A percentile compares a stretch with the other conserved stretches of the same genome.
Conservation (phyloP, 2,888 invertebrate genomes). For the Tryphoninae sp. region DNA sequence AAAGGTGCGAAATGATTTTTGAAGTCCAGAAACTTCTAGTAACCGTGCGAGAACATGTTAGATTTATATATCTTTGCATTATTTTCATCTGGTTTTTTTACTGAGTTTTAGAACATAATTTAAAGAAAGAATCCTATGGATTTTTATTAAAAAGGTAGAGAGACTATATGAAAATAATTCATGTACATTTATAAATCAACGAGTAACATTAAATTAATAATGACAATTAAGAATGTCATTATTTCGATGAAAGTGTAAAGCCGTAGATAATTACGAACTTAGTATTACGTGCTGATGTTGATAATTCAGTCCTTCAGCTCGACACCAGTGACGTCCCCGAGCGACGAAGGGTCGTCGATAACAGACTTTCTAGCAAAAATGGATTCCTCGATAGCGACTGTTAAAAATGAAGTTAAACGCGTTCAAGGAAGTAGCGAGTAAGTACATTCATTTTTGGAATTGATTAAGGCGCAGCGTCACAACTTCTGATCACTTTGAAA, state of each 20-base stretch:
- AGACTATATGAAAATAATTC: no score
- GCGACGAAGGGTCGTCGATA: constrained; percentile 89
- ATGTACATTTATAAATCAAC: no score
- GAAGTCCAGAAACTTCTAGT: not conserved
- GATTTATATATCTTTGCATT: no score
- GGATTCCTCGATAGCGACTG: constrained; percentile 91
- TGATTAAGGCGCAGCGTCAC: not conserved
- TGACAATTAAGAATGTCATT: no score
- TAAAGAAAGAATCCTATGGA: no score
- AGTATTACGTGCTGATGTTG: not conserved
- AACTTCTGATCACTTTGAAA: not conserved
- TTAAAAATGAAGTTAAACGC: constrained; percentile 91
- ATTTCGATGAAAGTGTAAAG: not conserved
- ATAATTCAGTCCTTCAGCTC: constrained; percentile 20
- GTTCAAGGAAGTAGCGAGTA: constrained; percentile 92
- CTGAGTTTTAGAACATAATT: no score
- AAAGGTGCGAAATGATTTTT: not conserved
- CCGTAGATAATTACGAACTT: not conserved
- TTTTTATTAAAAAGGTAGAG: no score
- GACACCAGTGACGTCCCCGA: constrained; percentile 18
- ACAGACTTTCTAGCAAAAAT: constrained; percentile 92
- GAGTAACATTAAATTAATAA: no score
- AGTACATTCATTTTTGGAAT: constrained; percentile 81
- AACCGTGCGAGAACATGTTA: not conserved
- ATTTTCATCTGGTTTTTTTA: no score